Percentiles rank a stretch among this genome's conserved stretches.
phyloP scores from a whole-genome alignment of 2,888 invertebrate species.

The Boloria selene region DNA sequence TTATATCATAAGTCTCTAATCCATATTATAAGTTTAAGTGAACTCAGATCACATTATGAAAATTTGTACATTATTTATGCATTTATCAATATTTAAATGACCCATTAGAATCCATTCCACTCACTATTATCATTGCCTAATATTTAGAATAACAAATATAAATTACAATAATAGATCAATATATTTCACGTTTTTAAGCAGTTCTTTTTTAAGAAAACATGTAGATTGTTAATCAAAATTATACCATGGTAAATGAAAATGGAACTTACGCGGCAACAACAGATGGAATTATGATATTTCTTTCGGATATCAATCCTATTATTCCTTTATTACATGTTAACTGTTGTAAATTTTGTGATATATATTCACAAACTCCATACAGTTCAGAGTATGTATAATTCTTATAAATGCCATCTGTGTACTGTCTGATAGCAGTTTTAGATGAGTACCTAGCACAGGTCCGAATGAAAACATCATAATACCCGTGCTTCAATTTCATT shows the following conservation, averaged over 20 bases:
- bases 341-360: conserved; percentile 68
- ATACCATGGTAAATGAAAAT: neutral
- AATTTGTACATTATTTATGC: too few relatives aligned
- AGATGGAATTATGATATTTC: conserved; percentile 78
- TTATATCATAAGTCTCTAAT: too few relatives aligned
- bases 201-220: too few relatives aligned
- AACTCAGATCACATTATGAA: too few relatives aligned
- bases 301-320: conserved; percentile 75
- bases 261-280: conserved; percentile 80
- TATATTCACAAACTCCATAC: conserved; percentile 72
- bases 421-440: conserved; percentile 61
- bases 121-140: too few relatives aligned
- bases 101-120: too few relatives aligned
- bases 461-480: conserved; percentile 70
- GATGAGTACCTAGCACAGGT: conserved; percentile 67
- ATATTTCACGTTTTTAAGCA: too few relatives aligned
- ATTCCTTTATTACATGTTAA: conserved; percentile 62
- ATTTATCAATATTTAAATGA: too few relatives aligned
- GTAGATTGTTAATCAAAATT: too few relatives aligned
- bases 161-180: too few relatives aligned
- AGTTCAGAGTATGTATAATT: conserved; percentile 72
- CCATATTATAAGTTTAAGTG: too few relatives aligned
- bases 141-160: too few relatives aligned
- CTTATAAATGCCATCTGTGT: conserved; percentile 57
- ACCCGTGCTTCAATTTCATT: conserved; percentile 62